phyloP scores from a whole-genome alignment of 2,888 invertebrate species.

The Eupeodes luniger region DNA sequence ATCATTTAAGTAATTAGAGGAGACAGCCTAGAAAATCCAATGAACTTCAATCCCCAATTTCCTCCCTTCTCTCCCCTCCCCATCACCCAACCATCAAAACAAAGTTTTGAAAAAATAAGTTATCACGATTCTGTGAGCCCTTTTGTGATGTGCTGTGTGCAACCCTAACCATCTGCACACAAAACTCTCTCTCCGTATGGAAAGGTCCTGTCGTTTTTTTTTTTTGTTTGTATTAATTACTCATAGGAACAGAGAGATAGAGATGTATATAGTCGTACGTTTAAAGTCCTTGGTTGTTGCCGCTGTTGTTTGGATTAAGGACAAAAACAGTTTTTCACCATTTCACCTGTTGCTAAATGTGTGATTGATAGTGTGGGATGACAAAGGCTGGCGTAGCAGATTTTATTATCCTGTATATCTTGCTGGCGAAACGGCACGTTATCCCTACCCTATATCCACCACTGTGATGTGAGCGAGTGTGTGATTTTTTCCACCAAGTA shows the following conservation, averaged over 20 bases:
- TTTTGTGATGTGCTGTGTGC: background rate
- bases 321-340: slow-evolving; percentile 54
- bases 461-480: slow-evolving; percentile 35
- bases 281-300: slow-evolving; percentile 9
- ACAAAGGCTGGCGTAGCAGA: slow-evolving; percentile 28
- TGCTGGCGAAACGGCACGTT: background rate
- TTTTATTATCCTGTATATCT: slow-evolving; percentile 56
- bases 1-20: slow-evolving; percentile 53
- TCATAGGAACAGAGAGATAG: background rate
- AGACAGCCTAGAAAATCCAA: slow-evolving; percentile 46
- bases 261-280: background rate
- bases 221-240: background rate
- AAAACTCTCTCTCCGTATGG: slow-evolving; percentile 31
- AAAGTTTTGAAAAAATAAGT: background rate
- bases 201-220: slow-evolving; percentile 20
- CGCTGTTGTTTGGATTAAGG: slow-evolving; percentile 8
- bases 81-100: no score
- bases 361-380: slow-evolving; percentile 34
- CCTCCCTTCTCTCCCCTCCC: background rate
- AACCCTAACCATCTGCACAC: slow-evolving; percentile 3
- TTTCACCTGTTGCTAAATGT: slow-evolving; percentile 75
- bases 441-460: background rate
- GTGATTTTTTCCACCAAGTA: slow-evolving; percentile 23
- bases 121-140: background rate
- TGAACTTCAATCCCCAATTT: slow-evolving; percentile 32